A percentile compares a stretch with the other conserved stretches of the same genome.
phyloP scores from a whole-genome alignment of 1,140 invertebrate species.

The Ctenoplectra terminalis region DNA sequence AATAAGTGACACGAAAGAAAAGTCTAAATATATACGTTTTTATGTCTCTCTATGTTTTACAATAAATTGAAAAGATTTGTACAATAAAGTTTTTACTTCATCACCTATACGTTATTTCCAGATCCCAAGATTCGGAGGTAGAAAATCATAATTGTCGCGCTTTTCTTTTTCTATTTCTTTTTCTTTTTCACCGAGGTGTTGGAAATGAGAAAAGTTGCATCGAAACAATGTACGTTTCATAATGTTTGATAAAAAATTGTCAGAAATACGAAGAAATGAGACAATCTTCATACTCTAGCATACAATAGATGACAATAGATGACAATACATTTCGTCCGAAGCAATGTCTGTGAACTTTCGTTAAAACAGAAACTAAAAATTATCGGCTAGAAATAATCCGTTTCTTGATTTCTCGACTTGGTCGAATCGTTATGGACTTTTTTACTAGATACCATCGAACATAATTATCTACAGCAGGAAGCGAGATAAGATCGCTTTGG shows the following conservation, averaged over 20 bases:
- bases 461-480: slow-evolving; percentile 77
- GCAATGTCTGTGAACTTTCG: background rate
- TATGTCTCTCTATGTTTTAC: slow-evolving; percentile 52
- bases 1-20: slow-evolving; percentile 13
- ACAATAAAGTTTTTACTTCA: slow-evolving; percentile 34
- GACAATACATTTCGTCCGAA: background rate
- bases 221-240: too few species aligned
- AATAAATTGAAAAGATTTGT: slow-evolving; percentile 62
- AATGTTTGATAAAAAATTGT: background rate
- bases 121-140: slow-evolving; percentile 17
- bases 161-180: too few species aligned
- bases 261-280: background rate
- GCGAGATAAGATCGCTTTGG: slow-evolving; percentile 79
- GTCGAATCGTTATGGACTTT: slow-evolving; percentile 36
- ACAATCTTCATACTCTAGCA: background rate
- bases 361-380: background rate
- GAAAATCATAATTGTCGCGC: background rate
- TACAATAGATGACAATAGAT: background rate
- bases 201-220: background rate
- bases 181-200: background rate
- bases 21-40: slow-evolving; percentile 52
- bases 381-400: background rate
- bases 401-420: slow-evolving; percentile 29
- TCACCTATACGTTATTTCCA: slow-evolving; percentile 22
- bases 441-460: slow-evolving; percentile 72